Conservation (phyloP, 2,888 invertebrate species). For the Patella caerulea region DNA sequence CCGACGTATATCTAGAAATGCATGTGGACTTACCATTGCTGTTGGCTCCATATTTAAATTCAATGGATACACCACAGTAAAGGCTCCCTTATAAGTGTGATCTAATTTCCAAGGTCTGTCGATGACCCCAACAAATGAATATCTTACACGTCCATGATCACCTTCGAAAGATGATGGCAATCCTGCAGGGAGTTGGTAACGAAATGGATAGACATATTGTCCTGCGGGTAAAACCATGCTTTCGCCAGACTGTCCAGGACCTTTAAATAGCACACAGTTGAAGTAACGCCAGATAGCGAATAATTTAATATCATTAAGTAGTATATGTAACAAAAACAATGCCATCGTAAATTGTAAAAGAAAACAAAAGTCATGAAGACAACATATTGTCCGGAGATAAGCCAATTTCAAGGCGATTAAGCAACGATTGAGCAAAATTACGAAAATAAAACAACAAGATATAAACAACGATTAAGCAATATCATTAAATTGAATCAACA, state of each 20-base stretch:
- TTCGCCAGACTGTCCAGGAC: slow-evolving; percentile 20
- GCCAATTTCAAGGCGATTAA: too few species aligned
- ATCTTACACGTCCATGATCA: slow-evolving; percentile 79
- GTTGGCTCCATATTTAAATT: slow-evolving; percentile 79
- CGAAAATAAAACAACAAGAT: too few species aligned
- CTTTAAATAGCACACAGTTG: slow-evolving; percentile 25
- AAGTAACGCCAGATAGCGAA: slow-evolving; percentile 40
- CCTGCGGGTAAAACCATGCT: slow-evolving; percentile 77
- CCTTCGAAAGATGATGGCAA: slow-evolving; percentile 58
- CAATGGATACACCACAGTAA: slow-evolving; percentile 84
- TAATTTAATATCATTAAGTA: too few species aligned
- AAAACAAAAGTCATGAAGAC: too few species aligned
- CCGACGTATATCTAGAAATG: too few species aligned
- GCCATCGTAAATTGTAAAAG: too few species aligned
- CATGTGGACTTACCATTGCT: slow-evolving; percentile 42
- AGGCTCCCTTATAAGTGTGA: slow-evolving; percentile 84
- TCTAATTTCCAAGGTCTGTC: slow-evolving; percentile 88
- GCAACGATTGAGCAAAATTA: too few species aligned
- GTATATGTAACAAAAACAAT: too few species aligned
- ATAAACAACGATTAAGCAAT: too few species aligned
- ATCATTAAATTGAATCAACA: too few species aligned
- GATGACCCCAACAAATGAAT: slow-evolving; percentile 83
- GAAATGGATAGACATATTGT: slow-evolving; percentile 83
- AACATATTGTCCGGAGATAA: too few species aligned
- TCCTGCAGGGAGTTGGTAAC: slow-evolving; percentile 78